These are phyloP conservation scores for Megastigmus dorsalis DNA, from an alignment of 2,888 invertebrate species.

Conservation along the genomic window DNA sequence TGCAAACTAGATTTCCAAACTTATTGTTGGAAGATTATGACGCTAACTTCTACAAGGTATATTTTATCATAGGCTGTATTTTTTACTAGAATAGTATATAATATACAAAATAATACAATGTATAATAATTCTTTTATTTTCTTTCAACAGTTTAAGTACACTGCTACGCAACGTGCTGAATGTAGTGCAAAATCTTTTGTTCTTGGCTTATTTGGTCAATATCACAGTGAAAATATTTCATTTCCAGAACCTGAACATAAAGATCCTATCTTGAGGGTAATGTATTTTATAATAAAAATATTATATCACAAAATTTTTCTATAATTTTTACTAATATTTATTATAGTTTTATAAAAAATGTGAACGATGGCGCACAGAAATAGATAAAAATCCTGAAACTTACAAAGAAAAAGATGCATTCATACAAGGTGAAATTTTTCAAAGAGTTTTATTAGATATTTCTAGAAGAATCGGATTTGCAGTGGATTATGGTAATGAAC, in stretches of 20 bases:
- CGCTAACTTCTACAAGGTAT: slow-evolving; percentile 78
- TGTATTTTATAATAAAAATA: slow-evolving; percentile 6
- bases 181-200: slow-evolving; percentile 86
- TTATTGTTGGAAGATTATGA: slow-evolving; percentile 80
- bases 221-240: slow-evolving; percentile 78
- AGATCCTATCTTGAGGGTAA: slow-evolving; percentile 83
- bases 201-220: slow-evolving; percentile 84
- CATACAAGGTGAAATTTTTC: slow-evolving; percentile 77
- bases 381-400: slow-evolving; percentile 81
- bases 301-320: not conserved
- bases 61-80: slow-evolving; percentile 26
- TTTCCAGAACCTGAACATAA: slow-evolving; percentile 80
- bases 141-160: slow-evolving; percentile 81
- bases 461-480: slow-evolving; percentile 79
- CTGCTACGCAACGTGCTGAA: slow-evolving; percentile 84
- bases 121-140: slow-evolving; percentile 61
- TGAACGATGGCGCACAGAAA: slow-evolving; percentile 81
- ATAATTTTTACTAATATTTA: not conserved
- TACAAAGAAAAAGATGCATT: slow-evolving; percentile 78
- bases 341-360: slow-evolving; percentile 86
- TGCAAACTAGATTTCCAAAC: slow-evolving; percentile 82
- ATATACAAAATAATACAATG: not conserved
- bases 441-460: slow-evolving; percentile 77
- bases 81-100: not conserved
- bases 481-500: slow-evolving; percentile 68